A percentile compares a stretch with the other conserved stretches of the same genome.
These are phyloP conservation scores for Spodoptera picta DNA, from an alignment of 2,888 invertebrate species.

Conservation along the genomic window DNA sequence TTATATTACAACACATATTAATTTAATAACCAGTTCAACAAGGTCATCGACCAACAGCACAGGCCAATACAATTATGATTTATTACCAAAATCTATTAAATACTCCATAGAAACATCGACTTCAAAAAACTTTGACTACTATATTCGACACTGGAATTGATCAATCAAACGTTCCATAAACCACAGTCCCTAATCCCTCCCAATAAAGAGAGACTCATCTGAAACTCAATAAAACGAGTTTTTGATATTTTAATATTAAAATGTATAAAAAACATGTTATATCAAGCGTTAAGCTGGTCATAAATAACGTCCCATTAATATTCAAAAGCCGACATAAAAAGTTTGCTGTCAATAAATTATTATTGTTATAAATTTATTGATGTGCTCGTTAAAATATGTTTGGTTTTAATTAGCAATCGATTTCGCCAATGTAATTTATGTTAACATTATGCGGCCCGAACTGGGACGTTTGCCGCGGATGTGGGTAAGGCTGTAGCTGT, in stretches of 20 bases:
- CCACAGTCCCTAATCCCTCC: slow-evolving; percentile 11
- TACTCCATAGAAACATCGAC: not conserved
- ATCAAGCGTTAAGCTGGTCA: slow-evolving; percentile 55
- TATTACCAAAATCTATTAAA: slow-evolving; percentile 7
- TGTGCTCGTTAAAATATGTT: slow-evolving; percentile 69
- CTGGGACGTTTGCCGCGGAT: slow-evolving; percentile 36
- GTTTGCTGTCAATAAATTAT: slow-evolving; percentile 70
- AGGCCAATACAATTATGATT: not conserved
- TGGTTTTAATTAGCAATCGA: slow-evolving; percentile 69
- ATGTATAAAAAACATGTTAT: slow-evolving; percentile 46
- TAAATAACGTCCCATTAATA: slow-evolving; percentile 69
- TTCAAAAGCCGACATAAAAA: slow-evolving; percentile 70
- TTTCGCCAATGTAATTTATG: slow-evolving; percentile 61
- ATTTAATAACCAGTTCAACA: not conserved
- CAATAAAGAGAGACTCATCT: slow-evolving; percentile 33
- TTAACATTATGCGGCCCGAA: slow-evolving; percentile 52
- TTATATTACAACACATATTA: no score
- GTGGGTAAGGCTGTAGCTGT: slow-evolving; percentile 33
- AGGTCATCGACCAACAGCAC: not conserved
- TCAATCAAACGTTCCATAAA: slow-evolving; percentile 24
- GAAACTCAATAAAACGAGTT: slow-evolving; percentile 44
- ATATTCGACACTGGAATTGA: slow-evolving; percentile 25
- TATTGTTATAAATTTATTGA: slow-evolving; percentile 71
- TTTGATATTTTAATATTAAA: slow-evolving; percentile 46
- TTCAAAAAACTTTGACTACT: slow-evolving; percentile 18